Evolutionary conservation across 2,888 invertebrate species (phyloP), one percentile per base, ranked within the genome.

Genomic region (Aspidiotus destructor): DNA sequence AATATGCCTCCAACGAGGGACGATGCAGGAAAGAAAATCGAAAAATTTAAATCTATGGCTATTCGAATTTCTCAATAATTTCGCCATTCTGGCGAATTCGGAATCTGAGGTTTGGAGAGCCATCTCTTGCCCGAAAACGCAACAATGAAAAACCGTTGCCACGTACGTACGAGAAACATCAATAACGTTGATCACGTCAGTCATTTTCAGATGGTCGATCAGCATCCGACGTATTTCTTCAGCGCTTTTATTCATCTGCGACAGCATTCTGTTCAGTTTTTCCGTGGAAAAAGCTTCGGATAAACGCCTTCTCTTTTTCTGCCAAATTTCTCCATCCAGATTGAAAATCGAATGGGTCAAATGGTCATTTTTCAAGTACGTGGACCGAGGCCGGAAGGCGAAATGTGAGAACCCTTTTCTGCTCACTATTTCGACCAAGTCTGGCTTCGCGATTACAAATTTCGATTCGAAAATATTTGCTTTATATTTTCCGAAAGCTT

Each of bases 341-440:
- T 63, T 63, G 15, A 63, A 63, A n/a, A 63, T 63, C n/a, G 53
- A 63, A 41, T 53, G 63, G 53, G 63, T 53, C 1, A 63, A 54
- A 8, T 52, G 53, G 41, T 63, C 63, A 16, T 40, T 53, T 15
- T 63, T 53, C 15, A 41, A 53, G 54, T 41, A 53, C 17, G 53
- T 52, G 28, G 53, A 41, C n/a, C 53, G 48, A 9, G 41, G 52
- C 7, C 63, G 52, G 13, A 41, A 52, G 53, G 63, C 52, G 53
- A 63, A 63, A n/a, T 41, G 52, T 8, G 41, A 52, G 41, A 41
- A 63, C 41, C 53, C 63, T 53, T 63, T 63, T 41, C 40, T 41
- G 15, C 52, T 8, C 8, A 63, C 54, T 11, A 40, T n/a, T 41
- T 63, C 53, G 15, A 63, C 53, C 52, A 48, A 15, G 7, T 63